Percentiles rank a stretch among this genome's conserved stretches.
Conservation (phyloP, 1,140 invertebrate species). For the Euwallacea similis region DNA sequence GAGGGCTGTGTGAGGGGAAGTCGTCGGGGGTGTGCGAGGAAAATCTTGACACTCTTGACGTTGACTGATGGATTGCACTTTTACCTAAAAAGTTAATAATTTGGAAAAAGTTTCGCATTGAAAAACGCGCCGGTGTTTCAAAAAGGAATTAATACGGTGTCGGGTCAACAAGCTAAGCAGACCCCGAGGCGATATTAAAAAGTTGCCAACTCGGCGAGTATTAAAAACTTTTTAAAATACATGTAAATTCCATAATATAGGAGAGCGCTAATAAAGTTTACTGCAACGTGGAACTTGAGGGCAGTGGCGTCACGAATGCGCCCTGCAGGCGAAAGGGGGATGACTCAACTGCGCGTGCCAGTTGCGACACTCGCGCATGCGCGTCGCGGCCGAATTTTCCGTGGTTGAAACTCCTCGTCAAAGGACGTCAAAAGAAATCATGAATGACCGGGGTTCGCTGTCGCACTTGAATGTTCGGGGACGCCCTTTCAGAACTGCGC, state of each 20-base stretch:
- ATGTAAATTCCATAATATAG: constrained; percentile 39
- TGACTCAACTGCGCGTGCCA: no score
- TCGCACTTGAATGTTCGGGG: no score
- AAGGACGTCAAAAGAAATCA: no score
- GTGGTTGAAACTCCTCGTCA: no score
- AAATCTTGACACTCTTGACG: not conserved
- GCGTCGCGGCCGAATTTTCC: no score
- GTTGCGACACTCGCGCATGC: no score
- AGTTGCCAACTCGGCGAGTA: constrained; percentile 21
- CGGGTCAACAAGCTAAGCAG: constrained; percentile 34
- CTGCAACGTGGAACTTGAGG: not conserved
- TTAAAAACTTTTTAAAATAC: constrained; percentile 37
- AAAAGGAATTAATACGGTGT: constrained; percentile 35
- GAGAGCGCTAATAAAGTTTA: constrained; percentile 34
- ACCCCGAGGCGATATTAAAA: constrained; percentile 35
- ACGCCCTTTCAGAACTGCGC: no score
- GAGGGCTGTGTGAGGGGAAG: not conserved
- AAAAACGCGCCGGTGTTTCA: constrained; percentile 21
- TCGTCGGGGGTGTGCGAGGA: not conserved
- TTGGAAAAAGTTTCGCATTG: constrained; percentile 9
- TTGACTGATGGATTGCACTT: constrained; percentile 11
- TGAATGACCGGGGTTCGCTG: no score
- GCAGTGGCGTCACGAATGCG: no score
- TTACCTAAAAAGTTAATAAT: constrained; percentile 5
- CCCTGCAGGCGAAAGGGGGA: no score